Conservation (phyloP, 2,113 vertebrate species). For the Cynoglossus semilaevis region DNA sequence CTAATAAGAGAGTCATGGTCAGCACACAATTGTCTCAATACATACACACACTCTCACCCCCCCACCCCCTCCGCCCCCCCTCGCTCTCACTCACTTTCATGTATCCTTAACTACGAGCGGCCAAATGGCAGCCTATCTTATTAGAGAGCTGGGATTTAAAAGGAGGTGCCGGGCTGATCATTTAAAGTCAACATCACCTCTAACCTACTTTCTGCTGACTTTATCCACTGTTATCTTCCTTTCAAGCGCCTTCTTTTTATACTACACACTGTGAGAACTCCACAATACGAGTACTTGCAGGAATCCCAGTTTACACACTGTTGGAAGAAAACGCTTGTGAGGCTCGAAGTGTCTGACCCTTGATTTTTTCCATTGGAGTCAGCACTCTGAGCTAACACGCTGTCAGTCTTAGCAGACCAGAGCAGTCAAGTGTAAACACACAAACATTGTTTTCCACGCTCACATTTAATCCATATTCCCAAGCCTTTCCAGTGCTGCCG, state of each 20-base stretch:
- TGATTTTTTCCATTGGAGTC: conserved; percentile 51
- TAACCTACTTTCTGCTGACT: conserved; percentile 34
- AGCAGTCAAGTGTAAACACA: conserved; percentile 64
- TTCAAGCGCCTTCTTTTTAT: conserved; percentile 9
- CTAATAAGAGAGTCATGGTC: conserved; percentile 62
- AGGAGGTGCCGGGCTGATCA: conserved; percentile 7
- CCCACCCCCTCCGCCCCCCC: conserved; percentile 40
- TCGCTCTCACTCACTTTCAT: conserved; percentile 24
- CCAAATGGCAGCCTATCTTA: conserved; percentile 22
- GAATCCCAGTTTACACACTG: conserved; percentile 20
- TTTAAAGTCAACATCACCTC: conserved; percentile 36
- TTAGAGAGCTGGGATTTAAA: conserved; percentile 35
- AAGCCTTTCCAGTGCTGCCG: conserved; percentile 34
- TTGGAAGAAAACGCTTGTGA: conserved; percentile 39
- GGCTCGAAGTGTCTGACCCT: conserved; percentile 44
- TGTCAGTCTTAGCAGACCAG: conserved; percentile 44
- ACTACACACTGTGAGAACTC: conserved; percentile 2
- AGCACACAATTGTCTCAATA: conserved; percentile 27
- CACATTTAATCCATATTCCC: conserved; percentile 68
- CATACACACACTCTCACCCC: conserved; percentile 14
- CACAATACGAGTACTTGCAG: conserved; percentile 23
- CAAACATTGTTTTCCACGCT: conserved; percentile 64
- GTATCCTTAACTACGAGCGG: neutral
- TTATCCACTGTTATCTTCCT: conserved; percentile 12
- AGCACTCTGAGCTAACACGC: conserved; percentile 44